phyloP scores from a whole-genome alignment of 2,888 invertebrate genomes.

The Torymus aiolomorphi region DNA sequence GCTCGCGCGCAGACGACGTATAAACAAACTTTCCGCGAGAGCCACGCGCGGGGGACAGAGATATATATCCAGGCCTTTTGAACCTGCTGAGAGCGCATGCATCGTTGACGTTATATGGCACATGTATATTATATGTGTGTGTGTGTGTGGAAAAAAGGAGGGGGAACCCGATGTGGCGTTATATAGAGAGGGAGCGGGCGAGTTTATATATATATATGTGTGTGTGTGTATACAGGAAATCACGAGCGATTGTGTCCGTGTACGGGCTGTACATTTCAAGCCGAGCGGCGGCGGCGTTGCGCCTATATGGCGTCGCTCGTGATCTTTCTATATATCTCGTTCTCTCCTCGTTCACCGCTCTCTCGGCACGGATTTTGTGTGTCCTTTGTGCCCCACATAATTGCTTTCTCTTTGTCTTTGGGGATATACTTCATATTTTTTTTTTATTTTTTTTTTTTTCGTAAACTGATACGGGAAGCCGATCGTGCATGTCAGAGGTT shows the following conservation, averaged over 20 bases:
- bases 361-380: background rate
- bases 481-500: no score
- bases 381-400: background rate
- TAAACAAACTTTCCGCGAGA: no score
- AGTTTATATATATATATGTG: background rate
- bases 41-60: no score
- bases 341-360: background rate
- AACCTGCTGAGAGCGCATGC: no score
- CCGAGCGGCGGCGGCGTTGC: background rate
- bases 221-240: slow-evolving; percentile 42
- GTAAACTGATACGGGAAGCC: no score
- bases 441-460: no score
- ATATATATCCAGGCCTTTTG: no score
- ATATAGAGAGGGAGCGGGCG: background rate
- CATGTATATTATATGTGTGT: no score
- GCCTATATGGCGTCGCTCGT: slow-evolving; percentile 14
- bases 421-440: no score
- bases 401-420: slow-evolving; percentile 10
- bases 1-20: no score
- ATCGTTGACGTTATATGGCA: no score
- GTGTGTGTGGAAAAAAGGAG: no score
- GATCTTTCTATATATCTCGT: background rate
- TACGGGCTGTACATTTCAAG: slow-evolving; percentile 33
- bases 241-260: slow-evolving; percentile 47
- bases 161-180: background rate